A percentile compares a stretch with the other conserved stretches of the same genome.
These are phyloP conservation scores for Gila robusta DNA, from an alignment of 2,797 vertebrate genomes.

Conservation along the genomic window DNA sequence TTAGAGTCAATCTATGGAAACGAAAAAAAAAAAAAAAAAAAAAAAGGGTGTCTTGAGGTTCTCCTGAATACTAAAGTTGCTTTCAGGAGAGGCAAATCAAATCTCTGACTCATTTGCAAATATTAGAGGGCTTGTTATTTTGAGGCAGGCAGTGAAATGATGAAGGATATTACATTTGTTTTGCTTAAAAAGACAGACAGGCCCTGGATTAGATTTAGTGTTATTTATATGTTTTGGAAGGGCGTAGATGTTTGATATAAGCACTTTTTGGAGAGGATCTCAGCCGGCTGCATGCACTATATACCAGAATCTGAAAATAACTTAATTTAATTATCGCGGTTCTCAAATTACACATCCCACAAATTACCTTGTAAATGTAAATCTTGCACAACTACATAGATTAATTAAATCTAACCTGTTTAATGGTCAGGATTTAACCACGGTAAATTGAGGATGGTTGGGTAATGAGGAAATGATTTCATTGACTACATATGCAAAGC, in stretches of 20 bases:
- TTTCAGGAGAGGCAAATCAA: not conserved
- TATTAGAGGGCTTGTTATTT: not conserved
- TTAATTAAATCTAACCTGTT: constrained; percentile 79
- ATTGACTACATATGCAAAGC: constrained; percentile 77
- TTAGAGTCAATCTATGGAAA: constrained; percentile 6
- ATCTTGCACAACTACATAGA: constrained; percentile 71
- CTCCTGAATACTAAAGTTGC: not conserved
- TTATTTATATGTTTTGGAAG: constrained; percentile 31
- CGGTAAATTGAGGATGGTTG: constrained; percentile 72
- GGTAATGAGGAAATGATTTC: constrained; percentile 80
- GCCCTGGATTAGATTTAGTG: constrained; percentile 33
- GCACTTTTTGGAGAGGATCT: constrained; percentile 53
- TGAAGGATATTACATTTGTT: not conserved
- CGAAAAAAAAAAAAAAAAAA: not conserved
- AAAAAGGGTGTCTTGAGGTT: not conserved
- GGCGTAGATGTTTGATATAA: constrained; percentile 44
- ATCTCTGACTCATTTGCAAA: constrained; percentile 1
- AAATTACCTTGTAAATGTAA: constrained; percentile 70
- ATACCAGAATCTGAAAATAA: constrained; percentile 36
- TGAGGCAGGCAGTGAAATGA: constrained; percentile 8
- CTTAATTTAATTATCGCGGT: constrained; percentile 71
- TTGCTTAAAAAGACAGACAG: constrained; percentile 23
- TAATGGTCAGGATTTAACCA: constrained; percentile 75
- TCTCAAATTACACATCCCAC: constrained; percentile 66
- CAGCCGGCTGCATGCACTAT: constrained; percentile 20